Evolutionary conservation across 2,113 vertebrate genomes (phyloP).

Genomic region (Sylvilagus bachmani): DNA sequence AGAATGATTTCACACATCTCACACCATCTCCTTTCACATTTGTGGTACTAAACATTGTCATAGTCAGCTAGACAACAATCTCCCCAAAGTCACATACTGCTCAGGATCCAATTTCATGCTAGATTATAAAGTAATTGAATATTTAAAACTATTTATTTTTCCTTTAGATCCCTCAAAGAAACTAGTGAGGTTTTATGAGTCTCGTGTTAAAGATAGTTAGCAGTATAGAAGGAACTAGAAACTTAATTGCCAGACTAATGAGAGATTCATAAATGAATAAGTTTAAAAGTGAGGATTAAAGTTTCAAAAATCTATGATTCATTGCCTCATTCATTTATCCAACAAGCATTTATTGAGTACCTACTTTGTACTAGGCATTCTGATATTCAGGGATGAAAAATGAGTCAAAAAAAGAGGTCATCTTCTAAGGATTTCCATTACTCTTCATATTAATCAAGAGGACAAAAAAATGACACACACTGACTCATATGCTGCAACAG

Average conservation of each 20-base stretch:
- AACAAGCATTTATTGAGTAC: not conserved
- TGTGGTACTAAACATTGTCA: not conserved
- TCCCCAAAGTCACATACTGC: not conserved
- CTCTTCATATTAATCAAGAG: not conserved
- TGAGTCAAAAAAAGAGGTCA: not conserved
- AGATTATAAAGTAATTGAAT: not conserved
- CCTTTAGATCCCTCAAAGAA: not conserved
- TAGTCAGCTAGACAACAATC: not conserved
- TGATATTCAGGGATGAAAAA: conserved; percentile 14
- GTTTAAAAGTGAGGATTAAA: not conserved
- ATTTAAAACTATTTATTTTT: conserved; percentile 6
- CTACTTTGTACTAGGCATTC: not conserved
- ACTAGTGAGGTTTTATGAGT: not conserved
- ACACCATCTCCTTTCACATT: not conserved
- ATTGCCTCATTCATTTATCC: conserved; percentile 14
- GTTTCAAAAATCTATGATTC: conserved; percentile 24
- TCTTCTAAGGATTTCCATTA: not conserved
- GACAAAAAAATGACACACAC: not conserved
- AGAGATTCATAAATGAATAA: not conserved
- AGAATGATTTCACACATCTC: not conserved
- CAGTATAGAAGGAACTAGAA: not conserved
- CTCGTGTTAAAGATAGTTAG: not conserved
- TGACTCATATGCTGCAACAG: not conserved
- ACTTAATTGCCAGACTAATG: not conserved
- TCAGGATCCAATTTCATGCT: not conserved